These are phyloP conservation scores for Chloroceryle inda DNA, from an alignment of 2,797 vertebrate species.

Conservation along the genomic window DNA sequence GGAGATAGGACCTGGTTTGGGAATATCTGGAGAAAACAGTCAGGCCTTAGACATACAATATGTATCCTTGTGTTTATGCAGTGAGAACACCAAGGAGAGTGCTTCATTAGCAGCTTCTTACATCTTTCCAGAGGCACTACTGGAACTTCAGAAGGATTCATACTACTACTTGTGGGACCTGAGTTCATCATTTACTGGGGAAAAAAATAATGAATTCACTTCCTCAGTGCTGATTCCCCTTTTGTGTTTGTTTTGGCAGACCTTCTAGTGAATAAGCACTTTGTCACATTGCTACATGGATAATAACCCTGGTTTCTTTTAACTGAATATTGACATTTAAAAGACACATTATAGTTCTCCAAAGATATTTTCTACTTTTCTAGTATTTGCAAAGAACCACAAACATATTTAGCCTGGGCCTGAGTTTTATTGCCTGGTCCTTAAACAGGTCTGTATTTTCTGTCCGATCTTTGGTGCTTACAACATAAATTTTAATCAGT, in stretches of 20 bases:
- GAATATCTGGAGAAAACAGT: neutral
- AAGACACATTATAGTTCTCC: neutral
- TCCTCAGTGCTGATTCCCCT: neutral
- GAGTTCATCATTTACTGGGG: neutral
- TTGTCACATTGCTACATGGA: neutral
- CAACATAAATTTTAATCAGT: neutral
- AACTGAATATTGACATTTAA: neutral
- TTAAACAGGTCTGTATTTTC: neutral
- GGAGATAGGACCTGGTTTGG: neutral
- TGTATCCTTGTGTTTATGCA: neutral
- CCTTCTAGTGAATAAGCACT: neutral
- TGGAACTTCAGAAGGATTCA: neutral
- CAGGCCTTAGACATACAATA: neutral
- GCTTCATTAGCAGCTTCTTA: neutral
- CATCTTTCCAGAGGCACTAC: neutral
- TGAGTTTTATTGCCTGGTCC: neutral
- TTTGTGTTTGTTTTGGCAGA: neutral
- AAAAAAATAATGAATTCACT: neutral
- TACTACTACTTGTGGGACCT: neutral
- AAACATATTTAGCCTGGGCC: fast-evolving
- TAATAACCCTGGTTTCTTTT: neutral
- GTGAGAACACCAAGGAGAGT: neutral
- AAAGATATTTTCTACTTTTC: neutral
- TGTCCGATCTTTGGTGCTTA: neutral
- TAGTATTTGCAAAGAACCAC: neutral